These are phyloP conservation scores for Siphlonurus alternatus DNA, from an alignment of 2,888 invertebrate species.

Conservation along the genomic window DNA sequence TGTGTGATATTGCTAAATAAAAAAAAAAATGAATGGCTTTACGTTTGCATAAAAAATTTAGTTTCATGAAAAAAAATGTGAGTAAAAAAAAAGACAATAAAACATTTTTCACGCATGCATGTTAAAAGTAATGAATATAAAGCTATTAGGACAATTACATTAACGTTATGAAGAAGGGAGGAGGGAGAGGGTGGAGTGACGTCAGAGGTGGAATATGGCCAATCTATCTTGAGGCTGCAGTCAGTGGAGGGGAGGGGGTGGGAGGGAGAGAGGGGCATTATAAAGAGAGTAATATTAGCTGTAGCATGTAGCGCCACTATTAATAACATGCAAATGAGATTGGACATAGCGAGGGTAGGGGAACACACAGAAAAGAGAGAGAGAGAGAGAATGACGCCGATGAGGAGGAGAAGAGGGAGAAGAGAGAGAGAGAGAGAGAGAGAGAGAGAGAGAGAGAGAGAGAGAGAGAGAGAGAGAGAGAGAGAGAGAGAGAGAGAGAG, in stretches of 20 bases:
- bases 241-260: not conserved
- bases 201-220: not conserved
- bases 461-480: not conserved
- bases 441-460: not conserved
- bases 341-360: not conserved
- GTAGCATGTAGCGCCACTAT: conserved; percentile 4
- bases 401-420: not conserved
- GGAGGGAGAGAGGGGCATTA: not conserved
- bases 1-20: too few species aligned
- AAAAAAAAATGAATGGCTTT: too few species aligned
- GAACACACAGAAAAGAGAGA: not conserved
- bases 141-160: not conserved
- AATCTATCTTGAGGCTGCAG: not conserved
- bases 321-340: conserved; percentile 4
- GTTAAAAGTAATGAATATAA: not conserved
- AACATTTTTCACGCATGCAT: not conserved
- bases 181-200: not conserved
- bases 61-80: not conserved
- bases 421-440: not conserved
- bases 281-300: conserved; percentile 1
- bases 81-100: not conserved
- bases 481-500: not conserved
- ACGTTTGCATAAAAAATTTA: too few species aligned
- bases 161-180: not conserved
- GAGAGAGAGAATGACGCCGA: not conserved